phyloP scores from a whole-genome alignment of 2,888 invertebrate species.

The Cosmopolites sordidus region DNA sequence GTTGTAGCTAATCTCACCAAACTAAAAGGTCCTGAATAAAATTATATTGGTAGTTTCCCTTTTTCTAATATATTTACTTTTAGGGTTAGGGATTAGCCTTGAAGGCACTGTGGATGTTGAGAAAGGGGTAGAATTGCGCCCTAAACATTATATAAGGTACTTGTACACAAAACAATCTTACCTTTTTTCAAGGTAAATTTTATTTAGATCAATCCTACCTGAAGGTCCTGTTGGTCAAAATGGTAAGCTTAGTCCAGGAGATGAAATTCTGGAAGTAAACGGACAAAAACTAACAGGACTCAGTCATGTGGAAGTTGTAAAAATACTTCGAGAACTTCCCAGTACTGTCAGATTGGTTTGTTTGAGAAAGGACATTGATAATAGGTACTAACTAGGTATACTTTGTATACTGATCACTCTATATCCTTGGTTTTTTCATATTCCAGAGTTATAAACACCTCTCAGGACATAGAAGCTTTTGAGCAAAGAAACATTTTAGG shows the following conservation, averaged over 20 bases:
- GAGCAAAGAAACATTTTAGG: slow-evolving; percentile 79
- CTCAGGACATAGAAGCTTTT: slow-evolving; percentile 70
- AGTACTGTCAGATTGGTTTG: slow-evolving; percentile 88
- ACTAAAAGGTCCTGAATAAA: slow-evolving; percentile 77
- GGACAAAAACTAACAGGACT: slow-evolving; percentile 86
- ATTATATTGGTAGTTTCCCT: too few species aligned
- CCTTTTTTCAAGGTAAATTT: too few species aligned
- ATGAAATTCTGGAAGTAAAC: slow-evolving; percentile 95
- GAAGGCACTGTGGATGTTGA: slow-evolving; percentile 99
- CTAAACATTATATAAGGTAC: slow-evolving; percentile 87
- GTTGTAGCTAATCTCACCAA: slow-evolving; percentile 90
- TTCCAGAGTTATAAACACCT: slow-evolving; percentile 68
- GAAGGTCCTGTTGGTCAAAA: slow-evolving; percentile 96
- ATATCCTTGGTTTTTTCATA: too few species aligned
- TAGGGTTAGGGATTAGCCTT: slow-evolving; percentile 82
- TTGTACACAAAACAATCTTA: neutral
- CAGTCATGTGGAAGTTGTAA: slow-evolving; percentile 94
- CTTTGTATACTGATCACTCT: too few species aligned
- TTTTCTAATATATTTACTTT: too few species aligned
- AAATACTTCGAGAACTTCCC: slow-evolving; percentile 89
- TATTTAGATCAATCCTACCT: slow-evolving; percentile 77
- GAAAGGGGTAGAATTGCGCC: slow-evolving; percentile 91
- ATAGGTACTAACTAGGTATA: slow-evolving; percentile 35
- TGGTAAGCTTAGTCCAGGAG: slow-evolving; percentile 86
- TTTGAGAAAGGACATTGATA: slow-evolving; percentile 64